Evolutionary conservation across 2,888 invertebrate genomes (phyloP).

Genomic region (Sussaba pulchella): DNA sequence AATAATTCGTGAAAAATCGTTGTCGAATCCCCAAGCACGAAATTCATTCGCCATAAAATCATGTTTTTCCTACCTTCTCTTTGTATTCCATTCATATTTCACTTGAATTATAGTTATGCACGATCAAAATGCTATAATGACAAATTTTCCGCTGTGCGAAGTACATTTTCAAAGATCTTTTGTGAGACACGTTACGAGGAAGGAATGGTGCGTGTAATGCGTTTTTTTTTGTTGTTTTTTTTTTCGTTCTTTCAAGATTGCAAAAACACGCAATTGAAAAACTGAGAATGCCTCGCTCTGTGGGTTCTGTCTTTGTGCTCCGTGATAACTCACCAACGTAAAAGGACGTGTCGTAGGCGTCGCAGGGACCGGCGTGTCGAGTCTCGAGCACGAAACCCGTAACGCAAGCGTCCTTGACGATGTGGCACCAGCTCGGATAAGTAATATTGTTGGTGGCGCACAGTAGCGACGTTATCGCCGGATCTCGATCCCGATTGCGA

Average conservation of each 20-base stretch:
- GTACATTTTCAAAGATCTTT: too few relatives aligned
- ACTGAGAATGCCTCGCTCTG: background rate
- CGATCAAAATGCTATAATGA: too few relatives aligned
- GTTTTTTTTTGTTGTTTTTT: too few relatives aligned
- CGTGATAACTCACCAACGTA: conserved; percentile 67
- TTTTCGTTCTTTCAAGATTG: conserved; percentile 2
- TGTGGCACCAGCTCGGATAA: conserved; percentile 92
- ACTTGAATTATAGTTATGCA: too few relatives aligned
- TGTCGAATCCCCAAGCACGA: too few relatives aligned
- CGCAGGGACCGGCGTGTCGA: conserved; percentile 88
- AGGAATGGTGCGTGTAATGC: background rate
- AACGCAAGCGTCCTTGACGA: conserved; percentile 91
- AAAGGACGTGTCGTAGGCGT: conserved; percentile 78
- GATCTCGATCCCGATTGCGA: conserved; percentile 77
- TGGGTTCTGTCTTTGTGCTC: background rate
- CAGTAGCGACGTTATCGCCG: conserved; percentile 83
- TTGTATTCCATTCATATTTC: too few relatives aligned
- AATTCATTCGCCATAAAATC: too few relatives aligned
- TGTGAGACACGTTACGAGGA: too few relatives aligned
- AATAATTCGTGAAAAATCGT: too few relatives aligned
- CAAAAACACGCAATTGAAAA: conserved; percentile 8
- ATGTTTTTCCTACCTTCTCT: too few relatives aligned
- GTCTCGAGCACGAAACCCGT: conserved; percentile 90
- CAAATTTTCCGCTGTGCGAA: too few relatives aligned
- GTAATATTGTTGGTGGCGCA: conserved; percentile 91